phyloP scores from a whole-genome alignment of 2,888 invertebrate species.

The Chrysina gloriosa region DNA sequence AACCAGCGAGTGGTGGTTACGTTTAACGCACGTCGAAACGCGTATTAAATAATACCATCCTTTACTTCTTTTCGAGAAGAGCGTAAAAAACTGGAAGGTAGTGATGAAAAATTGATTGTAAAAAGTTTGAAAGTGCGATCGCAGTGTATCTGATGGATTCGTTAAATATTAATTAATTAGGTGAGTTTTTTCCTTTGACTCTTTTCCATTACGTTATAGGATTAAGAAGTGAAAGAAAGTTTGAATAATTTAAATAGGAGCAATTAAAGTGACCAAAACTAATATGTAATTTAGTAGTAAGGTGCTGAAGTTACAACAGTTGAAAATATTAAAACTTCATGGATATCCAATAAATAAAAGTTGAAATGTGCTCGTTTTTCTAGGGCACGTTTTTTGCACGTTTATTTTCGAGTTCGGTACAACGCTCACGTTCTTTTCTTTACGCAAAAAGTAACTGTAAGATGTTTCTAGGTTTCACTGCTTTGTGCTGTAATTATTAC shows the following conservation, averaged over 20 bases:
- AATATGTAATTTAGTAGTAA: too few relatives aligned
- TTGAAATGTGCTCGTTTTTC: background rate
- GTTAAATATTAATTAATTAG: slow-evolving; percentile 14
- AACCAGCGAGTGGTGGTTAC: slow-evolving; percentile 13
- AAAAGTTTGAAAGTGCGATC: slow-evolving; percentile 4
- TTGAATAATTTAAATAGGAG: too few relatives aligned
- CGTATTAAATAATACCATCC: background rate
- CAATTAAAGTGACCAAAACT: too few relatives aligned
- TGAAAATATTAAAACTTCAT: too few relatives aligned
- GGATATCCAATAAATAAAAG: too few relatives aligned
- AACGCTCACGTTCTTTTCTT: background rate
- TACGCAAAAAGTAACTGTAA: background rate
- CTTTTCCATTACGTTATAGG: background rate
- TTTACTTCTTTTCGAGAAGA: background rate
- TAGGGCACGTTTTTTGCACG: background rate
- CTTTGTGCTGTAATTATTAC: background rate
- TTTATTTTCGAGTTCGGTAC: background rate
- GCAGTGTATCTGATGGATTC: slow-evolving; percentile 14
- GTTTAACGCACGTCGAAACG: background rate
- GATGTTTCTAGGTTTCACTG: background rate
- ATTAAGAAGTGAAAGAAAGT: too few relatives aligned
- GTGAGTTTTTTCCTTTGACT: background rate
- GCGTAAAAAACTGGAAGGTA: background rate
- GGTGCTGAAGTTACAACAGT: too few relatives aligned
- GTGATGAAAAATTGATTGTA: slow-evolving; percentile 7